Base-by-base conservation (phyloP, 1,140 invertebrate species). In the Tetramorium alpestre region DNA sequence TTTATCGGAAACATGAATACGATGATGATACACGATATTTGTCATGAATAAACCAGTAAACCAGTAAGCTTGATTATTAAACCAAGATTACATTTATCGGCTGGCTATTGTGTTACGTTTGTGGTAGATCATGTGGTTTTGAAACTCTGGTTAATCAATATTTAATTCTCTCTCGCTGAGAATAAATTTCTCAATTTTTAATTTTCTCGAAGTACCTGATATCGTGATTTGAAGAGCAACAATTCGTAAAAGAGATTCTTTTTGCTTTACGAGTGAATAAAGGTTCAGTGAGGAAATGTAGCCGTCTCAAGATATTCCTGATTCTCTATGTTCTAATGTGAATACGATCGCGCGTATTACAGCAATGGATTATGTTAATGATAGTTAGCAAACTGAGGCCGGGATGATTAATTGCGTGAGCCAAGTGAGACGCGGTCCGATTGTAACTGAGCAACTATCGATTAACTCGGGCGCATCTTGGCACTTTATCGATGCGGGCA, bases 401-500 rank as follows among this genome's bases (percentile, higher is more conserved):
- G 41, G 51, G 69, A 75, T 84, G 80, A 84, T 84, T 84, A 84
- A 84, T 84, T 84, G 56, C 69, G 44, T 75, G 80, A 62, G 70
- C 41, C 80, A 84, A 84, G 69, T 84, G 80, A 56, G 80, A 75
- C 54, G 69, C 70, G 69, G 80, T 84, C 80, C 80, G 80, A 84
- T 73, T 84, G 80, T 84, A 84, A 84, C 69, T 75, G 80, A 73
- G 69, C 10, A 84, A 84, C 80, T 84, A 84, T 84, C 54, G 80
- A 84, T 84, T 84, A 84, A 84, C 80, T 84, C 80, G 18, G 16
- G 44, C 25, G 87, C 87, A 86, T 88, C 60, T 75, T 69, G 49
- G n/a, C 86, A 87, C 77, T 90, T 90, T 90, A 89, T 89, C 77
- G 87, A 91, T 75, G 80, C 54, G 80, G 54, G 44, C 54, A 84